phyloP scores from a whole-genome alignment of 1,140 invertebrate genomes.

The Tribolium madens region DNA sequence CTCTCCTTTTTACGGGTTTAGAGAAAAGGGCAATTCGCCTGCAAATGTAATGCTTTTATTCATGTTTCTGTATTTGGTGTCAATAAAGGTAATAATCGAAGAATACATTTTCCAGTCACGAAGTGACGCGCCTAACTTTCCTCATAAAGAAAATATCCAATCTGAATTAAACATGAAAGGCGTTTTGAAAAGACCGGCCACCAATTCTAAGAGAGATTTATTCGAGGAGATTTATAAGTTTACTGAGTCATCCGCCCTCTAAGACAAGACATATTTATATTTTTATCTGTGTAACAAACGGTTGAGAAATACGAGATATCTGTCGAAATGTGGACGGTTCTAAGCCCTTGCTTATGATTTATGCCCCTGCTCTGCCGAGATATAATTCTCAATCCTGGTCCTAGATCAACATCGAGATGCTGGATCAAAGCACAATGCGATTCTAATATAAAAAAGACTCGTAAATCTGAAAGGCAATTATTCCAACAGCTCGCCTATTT shows the following conservation, averaged over 20 bases:
- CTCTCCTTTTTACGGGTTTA: neutral
- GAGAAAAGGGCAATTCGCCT: slow-evolving; percentile 7
- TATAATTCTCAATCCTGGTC: slow-evolving; percentile 49
- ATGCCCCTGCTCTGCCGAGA: slow-evolving; percentile 40
- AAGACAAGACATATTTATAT: slow-evolving; percentile 59
- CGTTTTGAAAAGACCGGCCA: slow-evolving; percentile 44
- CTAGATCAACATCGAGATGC: slow-evolving; percentile 37
- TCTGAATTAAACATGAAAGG: slow-evolving; percentile 60
- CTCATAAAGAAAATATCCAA: slow-evolving; percentile 58
- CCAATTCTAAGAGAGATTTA: slow-evolving; percentile 55
- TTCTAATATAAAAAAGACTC: slow-evolving; percentile 8
- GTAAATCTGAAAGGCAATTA: slow-evolving; percentile 24
- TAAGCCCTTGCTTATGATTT: slow-evolving; percentile 53
- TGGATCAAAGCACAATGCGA: slow-evolving; percentile 27
- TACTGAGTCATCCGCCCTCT: slow-evolving; percentile 53
- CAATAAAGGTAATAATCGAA: slow-evolving; percentile 60
- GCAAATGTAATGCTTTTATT: slow-evolving; percentile 48
- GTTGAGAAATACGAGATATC: slow-evolving; percentile 55
- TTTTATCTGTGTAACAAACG: slow-evolving; percentile 58
- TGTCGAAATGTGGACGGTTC: slow-evolving; percentile 56
- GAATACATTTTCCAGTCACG: slow-evolving; percentile 57
- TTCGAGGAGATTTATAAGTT: slow-evolving; percentile 56
- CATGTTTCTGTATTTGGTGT: slow-evolving; percentile 51
- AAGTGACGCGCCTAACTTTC: slow-evolving; percentile 51
- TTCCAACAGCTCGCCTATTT: slow-evolving; percentile 23